phyloP scores from a whole-genome alignment of 2,797 vertebrate species.

The Myiotriccus ornatus region DNA sequence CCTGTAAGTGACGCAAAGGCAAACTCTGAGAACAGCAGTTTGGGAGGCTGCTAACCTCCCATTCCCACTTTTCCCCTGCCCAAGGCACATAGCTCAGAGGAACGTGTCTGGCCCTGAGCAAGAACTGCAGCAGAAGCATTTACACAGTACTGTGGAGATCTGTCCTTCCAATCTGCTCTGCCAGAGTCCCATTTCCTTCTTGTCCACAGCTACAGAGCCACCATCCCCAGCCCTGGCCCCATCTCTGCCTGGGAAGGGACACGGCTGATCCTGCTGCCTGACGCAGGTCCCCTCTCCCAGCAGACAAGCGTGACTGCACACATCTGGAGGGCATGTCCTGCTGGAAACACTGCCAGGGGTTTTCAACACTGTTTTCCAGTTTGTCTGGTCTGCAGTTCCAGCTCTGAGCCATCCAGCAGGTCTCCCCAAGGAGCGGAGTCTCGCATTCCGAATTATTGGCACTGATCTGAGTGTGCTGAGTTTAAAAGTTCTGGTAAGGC shows the following conservation, averaged over 20 bases:
- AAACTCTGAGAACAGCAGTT: background rate
- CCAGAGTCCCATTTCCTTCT: conserved; percentile 67
- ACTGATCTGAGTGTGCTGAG: background rate
- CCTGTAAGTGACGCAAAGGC: background rate
- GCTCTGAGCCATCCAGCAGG: background rate
- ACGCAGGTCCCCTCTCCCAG: background rate
- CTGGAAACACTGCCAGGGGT: background rate
- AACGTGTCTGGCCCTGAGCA: background rate
- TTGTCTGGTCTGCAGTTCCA: background rate
- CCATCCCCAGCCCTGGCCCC: background rate
- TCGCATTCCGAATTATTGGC: background rate
- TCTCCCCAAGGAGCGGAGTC: background rate
- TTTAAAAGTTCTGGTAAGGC: background rate
- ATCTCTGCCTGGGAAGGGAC: conserved; percentile 21
- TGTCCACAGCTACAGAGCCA: conserved; percentile 26
- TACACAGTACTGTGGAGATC: background rate
- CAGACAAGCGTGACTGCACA: background rate
- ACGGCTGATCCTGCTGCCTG: background rate
- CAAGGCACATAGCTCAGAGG: background rate
- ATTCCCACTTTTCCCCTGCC: background rate
- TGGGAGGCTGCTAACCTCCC: background rate
- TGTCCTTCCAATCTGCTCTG: background rate
- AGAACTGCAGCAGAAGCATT: background rate
- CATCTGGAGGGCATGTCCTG: background rate
- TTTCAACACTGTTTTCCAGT: background rate